Conservation (phyloP, 2,888 invertebrate genomes). For the Lamellibrachia columna region DNA sequence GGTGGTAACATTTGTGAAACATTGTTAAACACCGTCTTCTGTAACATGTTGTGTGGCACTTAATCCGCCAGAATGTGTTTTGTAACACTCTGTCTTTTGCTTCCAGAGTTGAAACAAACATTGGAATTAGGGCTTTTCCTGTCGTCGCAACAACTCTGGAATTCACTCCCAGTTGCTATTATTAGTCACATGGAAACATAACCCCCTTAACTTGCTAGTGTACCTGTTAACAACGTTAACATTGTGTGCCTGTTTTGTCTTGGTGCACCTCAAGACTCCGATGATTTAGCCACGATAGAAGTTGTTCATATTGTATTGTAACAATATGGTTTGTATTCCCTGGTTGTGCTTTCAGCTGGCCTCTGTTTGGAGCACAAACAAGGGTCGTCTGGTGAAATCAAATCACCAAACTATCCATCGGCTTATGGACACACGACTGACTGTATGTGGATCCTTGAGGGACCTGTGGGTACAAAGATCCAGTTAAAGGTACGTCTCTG, state of each 20-base stretch:
- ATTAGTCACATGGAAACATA: no score
- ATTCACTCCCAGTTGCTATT: no score
- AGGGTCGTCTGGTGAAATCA: neutral
- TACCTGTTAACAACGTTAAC: no score
- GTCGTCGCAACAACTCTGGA: no score
- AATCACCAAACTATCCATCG: neutral
- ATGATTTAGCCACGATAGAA: no score
- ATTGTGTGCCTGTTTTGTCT: no score
- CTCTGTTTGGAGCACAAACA: neutral
- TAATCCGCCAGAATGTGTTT: neutral
- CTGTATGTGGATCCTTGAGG: neutral
- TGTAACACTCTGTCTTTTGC: neutral
- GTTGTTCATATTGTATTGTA: no score
- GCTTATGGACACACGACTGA: neutral
- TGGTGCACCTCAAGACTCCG: no score
- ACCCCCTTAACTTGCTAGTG: no score
- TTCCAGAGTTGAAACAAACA: no score
- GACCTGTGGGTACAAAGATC: neutral
- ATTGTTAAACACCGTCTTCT: neutral
- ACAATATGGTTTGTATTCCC: neutral
- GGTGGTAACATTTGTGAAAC: neutral
- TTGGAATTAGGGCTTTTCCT: no score
- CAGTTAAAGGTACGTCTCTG: neutral
- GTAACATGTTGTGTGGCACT: no score
- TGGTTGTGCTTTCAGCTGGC: neutral